These are phyloP conservation scores for Amphibalanus amphitrite DNA, from an alignment of 1,140 invertebrate genomes.

Conservation along the genomic window DNA sequence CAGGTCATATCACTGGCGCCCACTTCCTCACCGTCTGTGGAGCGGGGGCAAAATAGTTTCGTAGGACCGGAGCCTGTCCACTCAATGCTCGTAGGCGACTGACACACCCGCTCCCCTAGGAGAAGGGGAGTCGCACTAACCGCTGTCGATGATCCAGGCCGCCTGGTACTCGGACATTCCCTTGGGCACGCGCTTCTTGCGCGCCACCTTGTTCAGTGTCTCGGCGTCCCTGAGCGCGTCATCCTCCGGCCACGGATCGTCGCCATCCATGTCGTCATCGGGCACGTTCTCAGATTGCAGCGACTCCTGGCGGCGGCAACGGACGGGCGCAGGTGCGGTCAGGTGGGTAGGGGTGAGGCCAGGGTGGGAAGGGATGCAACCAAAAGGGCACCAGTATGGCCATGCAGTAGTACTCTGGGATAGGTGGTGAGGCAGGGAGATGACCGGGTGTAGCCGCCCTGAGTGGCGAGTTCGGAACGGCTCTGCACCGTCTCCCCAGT, in stretches of 20 bases:
- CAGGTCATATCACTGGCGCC: too few species aligned
- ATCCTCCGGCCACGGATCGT: conserved; percentile 90
- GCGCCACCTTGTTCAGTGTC: conserved; percentile 32
- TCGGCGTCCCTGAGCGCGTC: conserved; percentile 60
- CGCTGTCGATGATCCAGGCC: conserved; percentile 71
- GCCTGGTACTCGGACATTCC: conserved; percentile 94
- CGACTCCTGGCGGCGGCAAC: conserved; percentile 35
- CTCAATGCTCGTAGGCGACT: too few species aligned
- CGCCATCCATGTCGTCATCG: conserved; percentile 71
- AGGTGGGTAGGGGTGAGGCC: background rate
- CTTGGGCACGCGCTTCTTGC: conserved; percentile 68
- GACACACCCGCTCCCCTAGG: too few species aligned
- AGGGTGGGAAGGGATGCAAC: too few species aligned
- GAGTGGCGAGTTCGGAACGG: background rate
- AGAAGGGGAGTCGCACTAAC: background rate
- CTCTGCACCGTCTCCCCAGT: too few species aligned
- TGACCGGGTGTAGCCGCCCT: background rate
- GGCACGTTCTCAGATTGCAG: conserved; percentile 59
- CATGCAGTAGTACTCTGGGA: background rate
- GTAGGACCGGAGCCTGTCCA: too few species aligned
- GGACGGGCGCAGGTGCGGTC: too few species aligned
- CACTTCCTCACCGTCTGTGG: too few species aligned
- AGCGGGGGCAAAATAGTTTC: too few species aligned
- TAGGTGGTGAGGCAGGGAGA: background rate
- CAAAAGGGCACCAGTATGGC: too few species aligned